phyloP scores from a whole-genome alignment of 2,888 invertebrate genomes.

The Pollenia griseotomentosa region DNA sequence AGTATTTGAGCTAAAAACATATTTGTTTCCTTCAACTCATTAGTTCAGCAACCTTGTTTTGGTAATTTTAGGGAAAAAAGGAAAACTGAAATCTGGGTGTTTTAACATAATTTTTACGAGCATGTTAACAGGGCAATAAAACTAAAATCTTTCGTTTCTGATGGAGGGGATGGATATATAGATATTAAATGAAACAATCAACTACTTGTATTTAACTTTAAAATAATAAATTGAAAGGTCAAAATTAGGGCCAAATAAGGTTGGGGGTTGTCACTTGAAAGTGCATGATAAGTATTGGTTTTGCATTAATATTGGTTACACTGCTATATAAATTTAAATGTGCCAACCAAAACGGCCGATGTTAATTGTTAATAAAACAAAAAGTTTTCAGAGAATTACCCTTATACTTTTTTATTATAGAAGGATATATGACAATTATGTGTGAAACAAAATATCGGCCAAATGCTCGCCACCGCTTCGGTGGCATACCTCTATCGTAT shows the following conservation, averaged over 20 bases:
- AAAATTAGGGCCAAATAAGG: not conserved
- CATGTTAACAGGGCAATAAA: slow-evolving; percentile 69
- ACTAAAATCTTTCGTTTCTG: slow-evolving; percentile 19
- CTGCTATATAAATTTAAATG: no score
- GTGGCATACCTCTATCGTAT: no score
- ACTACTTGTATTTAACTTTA: slow-evolving; percentile 61
- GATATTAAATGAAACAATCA: slow-evolving; percentile 50
- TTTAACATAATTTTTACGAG: slow-evolving; percentile 59
- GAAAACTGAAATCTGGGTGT: slow-evolving; percentile 55
- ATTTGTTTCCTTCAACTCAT: slow-evolving; percentile 57
- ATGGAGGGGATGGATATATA: not conserved
- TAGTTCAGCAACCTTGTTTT: slow-evolving; percentile 59
- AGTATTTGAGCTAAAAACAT: slow-evolving; percentile 59
- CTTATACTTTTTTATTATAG: no score
- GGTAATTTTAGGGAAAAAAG: slow-evolving; percentile 28
- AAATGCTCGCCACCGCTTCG: no score
- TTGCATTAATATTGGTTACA: no score
- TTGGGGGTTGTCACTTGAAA: not conserved
- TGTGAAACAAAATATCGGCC: no score
- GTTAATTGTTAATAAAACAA: no score
- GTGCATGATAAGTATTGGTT: not conserved
- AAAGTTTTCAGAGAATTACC: no score
- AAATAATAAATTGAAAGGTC: slow-evolving; percentile 62
- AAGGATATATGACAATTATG: no score
- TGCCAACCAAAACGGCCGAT: no score